phyloP scores from a whole-genome alignment of 2,888 invertebrate genomes.

The Cosmia pyralina region DNA sequence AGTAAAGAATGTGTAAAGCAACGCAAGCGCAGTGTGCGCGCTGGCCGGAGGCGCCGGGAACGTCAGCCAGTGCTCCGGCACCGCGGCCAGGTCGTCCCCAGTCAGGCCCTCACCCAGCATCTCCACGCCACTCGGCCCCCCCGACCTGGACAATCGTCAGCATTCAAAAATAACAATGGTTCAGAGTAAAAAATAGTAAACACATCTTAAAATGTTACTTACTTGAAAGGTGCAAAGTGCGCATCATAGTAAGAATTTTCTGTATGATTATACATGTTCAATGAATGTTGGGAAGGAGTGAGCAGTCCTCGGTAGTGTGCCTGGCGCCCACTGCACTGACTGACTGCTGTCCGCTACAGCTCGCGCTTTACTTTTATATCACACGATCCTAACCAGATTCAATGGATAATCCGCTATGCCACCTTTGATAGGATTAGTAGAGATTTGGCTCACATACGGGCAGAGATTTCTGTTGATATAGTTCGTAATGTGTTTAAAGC shows the following conservation, averaged over 20 bases:
- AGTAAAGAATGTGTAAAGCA: constrained; percentile 94
- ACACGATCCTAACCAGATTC: constrained; percentile 81
- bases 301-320: constrained; percentile 88
- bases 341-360: constrained; percentile 80
- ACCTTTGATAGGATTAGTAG: constrained; percentile 85
- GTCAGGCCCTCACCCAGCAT: constrained; percentile 94
- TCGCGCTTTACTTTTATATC: constrained; percentile 79
- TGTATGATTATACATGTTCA: constrained; percentile 82
- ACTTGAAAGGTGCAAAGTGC: constrained; percentile 86
- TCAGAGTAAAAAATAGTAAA: not conserved
- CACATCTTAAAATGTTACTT: constrained; percentile 46
- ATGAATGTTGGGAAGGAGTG: constrained; percentile 69
- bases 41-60: constrained; percentile 95
- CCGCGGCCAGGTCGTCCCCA: constrained; percentile 93
- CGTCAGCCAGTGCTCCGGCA: constrained; percentile 95
- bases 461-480: constrained; percentile 82
- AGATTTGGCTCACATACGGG: constrained; percentile 77
- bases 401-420: constrained; percentile 82
- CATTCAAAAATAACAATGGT: not conserved
- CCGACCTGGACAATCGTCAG: constrained; percentile 68
- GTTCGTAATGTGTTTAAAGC: constrained; percentile 60
- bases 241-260: constrained; percentile 80
- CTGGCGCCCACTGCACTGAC: constrained; percentile 83
- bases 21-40: constrained; percentile 94
- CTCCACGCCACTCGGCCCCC: constrained; percentile 73